Conservation (phyloP, 2,888 invertebrate genomes). For the Ditula angustiorana region DNA sequence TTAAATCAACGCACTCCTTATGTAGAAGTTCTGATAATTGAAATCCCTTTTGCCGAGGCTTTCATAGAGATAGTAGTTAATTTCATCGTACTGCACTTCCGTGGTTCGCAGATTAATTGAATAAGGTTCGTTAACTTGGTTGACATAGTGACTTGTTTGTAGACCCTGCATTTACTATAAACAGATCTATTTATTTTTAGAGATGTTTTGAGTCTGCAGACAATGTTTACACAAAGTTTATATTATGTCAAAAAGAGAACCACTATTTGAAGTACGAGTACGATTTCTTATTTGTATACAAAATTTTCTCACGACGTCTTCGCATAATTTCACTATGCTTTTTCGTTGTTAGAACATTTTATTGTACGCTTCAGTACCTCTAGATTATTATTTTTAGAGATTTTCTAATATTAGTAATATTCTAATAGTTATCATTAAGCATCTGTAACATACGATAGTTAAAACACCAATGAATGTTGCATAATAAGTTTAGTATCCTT, state of each 20-base stretch:
- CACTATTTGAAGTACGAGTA: not conserved
- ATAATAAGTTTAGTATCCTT: conserved; percentile 54
- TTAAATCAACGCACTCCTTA: not conserved
- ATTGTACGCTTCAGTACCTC: conserved; percentile 36
- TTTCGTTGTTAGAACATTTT: conserved; percentile 35
- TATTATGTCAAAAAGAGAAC: not conserved
- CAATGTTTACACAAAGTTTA: not conserved
- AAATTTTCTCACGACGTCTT: conserved; percentile 32
- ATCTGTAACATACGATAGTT: conserved; percentile 46
- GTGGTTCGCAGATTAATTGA: conserved; percentile 3
- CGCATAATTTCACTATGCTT: conserved; percentile 25
- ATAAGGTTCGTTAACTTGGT: no score
- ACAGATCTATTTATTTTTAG: not conserved
- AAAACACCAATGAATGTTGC: conserved; percentile 75
- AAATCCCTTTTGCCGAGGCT: conserved; percentile 3
- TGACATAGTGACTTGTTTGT: not conserved
- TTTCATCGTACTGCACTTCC: not conserved
- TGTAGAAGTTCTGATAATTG: not conserved
- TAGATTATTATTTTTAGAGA: conserved; percentile 11
- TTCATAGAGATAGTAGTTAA: conserved; percentile 20
- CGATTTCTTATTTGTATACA: conserved; percentile 3
- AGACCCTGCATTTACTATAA: conserved; percentile 1
- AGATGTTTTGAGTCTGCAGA: not conserved
- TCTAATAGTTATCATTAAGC: conserved; percentile 21
- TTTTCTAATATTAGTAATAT: conserved; percentile 26